Evolutionary conservation across 2,113 vertebrate genomes (phyloP).

Genomic region (Semnopithecus entellus): DNA sequence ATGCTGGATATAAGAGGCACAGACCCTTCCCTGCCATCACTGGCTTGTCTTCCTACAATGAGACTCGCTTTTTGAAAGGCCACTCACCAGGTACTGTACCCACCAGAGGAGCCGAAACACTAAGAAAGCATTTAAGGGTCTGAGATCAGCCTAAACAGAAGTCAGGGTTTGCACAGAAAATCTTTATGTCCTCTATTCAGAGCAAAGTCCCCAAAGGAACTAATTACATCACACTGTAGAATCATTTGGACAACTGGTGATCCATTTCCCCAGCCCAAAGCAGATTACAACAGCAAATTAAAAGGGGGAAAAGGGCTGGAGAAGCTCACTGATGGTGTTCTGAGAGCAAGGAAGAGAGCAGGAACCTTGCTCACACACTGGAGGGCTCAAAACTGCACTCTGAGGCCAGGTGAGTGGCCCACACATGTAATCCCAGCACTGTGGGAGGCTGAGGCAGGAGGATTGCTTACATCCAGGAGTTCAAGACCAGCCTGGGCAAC

Average conservation of each 20-base stretch:
- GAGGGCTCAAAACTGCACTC: neutral
- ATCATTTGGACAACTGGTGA: neutral
- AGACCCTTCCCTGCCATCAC: neutral
- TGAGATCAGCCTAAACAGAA: neutral
- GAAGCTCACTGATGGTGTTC: neutral
- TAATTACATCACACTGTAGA: neutral
- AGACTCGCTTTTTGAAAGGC: neutral
- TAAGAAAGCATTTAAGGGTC: neutral
- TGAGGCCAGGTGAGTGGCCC: too few species aligned
- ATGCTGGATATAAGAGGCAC: neutral
- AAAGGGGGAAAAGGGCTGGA: neutral
- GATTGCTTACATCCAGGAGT: too few species aligned
- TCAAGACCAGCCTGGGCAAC: too few species aligned
- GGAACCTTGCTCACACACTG: neutral
- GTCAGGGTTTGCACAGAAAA: neutral
- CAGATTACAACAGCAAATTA: neutral
- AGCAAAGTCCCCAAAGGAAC: neutral
- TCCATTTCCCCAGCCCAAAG: neutral
- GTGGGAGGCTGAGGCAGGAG: too few species aligned
- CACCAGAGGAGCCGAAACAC: neutral
- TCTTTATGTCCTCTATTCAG: neutral
- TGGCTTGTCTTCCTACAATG: neutral
- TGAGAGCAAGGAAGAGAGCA: neutral
- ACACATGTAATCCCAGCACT: too few species aligned
- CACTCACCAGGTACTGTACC: accelerated